Evolutionary conservation across 2,113 vertebrate genomes (phyloP), one percentile per base, ranked within the genome.

Genomic region (Chascanopsetta lugubris): DNA sequence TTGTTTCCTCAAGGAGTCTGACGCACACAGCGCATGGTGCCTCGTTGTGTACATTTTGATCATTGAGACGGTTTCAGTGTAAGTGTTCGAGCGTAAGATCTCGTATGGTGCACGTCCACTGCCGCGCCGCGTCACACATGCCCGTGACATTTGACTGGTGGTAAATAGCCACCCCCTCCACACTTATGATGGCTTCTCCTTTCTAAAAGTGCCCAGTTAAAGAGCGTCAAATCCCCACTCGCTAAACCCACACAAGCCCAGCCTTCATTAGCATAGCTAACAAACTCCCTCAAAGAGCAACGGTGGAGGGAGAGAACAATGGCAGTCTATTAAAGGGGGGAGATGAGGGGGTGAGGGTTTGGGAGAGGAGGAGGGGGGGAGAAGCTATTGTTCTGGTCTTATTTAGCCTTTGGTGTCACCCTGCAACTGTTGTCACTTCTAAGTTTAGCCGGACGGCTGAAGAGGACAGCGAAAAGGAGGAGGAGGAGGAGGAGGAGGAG

Each of bases 351-450:
- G 60, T 29, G 64, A 70, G 70, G 46, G 40, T 27, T 38, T 30
- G 25, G 47, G n/a, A 48, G 42, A 17, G 18, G 42, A 20, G 18
- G 18, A 17, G 42, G 18, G 36, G 58, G 62, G 65, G 60, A 45
- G 30, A 18, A 13, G 77, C 80, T 85, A 89, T 92, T 89, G 90
- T 92, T 79, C 86, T 85, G 78, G 56, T 81, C 82, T 75, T 80
- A 88, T 91, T 91, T 92, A 92, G 89, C 78, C 64, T 62, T 77
- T 64, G 82, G 84, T 86, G 86, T 90, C 86, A 89, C 80, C 79
- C 72, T 87, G 86, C 85, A 90, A 90, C 92, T 92, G 92, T 90
- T 92, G 88, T 90, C 90, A 90, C 89, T 60, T 91, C 92, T 92
- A 92, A 91, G 83, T 93, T 91, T 92, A 92, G 92, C 85, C 8